phyloP scores from a whole-genome alignment of 1,140 invertebrate species.

The Drosophila asahinai region DNA sequence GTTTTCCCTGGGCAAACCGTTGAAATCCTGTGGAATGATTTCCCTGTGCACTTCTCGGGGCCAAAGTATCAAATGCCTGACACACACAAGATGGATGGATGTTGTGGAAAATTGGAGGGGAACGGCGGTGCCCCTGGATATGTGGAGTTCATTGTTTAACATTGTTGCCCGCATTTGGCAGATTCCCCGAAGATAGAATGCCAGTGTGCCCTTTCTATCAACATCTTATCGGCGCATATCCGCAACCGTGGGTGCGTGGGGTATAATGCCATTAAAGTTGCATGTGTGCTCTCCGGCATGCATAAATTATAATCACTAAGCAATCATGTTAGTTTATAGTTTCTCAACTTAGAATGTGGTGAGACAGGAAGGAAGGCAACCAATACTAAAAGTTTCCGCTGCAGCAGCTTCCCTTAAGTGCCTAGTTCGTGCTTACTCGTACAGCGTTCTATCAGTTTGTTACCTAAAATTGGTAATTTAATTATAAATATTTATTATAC shows the following conservation, averaged over 20 bases:
- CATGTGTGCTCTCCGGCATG: conserved; percentile 5
- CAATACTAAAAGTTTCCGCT: conserved; percentile 2
- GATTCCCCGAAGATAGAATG: conserved; percentile 1
- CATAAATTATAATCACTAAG: conserved; percentile 20
- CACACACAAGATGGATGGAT: conserved; percentile 15
- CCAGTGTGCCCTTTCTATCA: not conserved
- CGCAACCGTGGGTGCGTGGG: not conserved
- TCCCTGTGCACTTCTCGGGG: conserved; percentile 8
- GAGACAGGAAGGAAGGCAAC: conserved; percentile 1
- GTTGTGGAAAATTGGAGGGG: not conserved
- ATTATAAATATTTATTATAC: not conserved
- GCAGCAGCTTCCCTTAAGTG: conserved; percentile 1
- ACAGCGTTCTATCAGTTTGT: not conserved
- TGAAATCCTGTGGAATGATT: conserved; percentile 12
- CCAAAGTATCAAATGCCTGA: conserved; percentile 13
- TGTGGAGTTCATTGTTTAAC: conserved; percentile 9
- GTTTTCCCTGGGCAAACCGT: conserved; percentile 8
- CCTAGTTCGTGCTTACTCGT: not conserved
- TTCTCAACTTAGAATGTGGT: conserved; percentile 1
- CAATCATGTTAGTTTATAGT: conserved; percentile 22
- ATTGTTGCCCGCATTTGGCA: conserved; percentile 18
- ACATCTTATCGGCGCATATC: conserved; percentile 2
- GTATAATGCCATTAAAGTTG: conserved; percentile 10
- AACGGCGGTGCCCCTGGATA: not conserved
- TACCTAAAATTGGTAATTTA: not conserved